Evolutionary conservation across 1,140 invertebrate species (phyloP), one percentile per base, ranked within the genome.

Genomic region (Mactra quadrangularis): DNA sequence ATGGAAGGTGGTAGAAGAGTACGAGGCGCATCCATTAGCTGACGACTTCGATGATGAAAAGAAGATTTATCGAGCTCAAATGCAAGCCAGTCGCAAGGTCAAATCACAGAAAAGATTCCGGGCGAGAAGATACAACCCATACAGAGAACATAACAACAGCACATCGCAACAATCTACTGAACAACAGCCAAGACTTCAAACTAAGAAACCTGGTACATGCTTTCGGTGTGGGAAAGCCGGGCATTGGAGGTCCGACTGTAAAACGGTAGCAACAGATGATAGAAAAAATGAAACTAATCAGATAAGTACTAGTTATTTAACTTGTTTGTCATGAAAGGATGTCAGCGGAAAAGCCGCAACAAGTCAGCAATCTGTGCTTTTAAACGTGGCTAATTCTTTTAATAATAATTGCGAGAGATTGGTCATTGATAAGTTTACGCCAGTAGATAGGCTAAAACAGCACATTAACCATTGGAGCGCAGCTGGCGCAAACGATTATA

Each of bases 21-120:
- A n/a, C n/a, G n/a, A n/a, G n/a, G n/a, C n/a, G n/a, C n/a, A n/a
- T n/a, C n/a, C n/a, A n/a, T n/a, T n/a, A n/a, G n/a, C n/a, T n/a
- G n/a, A n/a, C 27, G 38, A 71, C 33, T 71, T 45, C 29, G 66
- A 71, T 22, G 66, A 71, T 27, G 66, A 71, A 31, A 71, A 50
- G n/a, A 71, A 71, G 47, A 71, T 71, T 52, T 71, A 52, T 25
- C 47, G 29, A 52, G 66, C 66, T 27, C 66, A 71, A n/a, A 31
- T 52, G 13, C 27, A 71, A 22, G 41, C 66, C 47, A 31, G 52
- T 22, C 41, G 41, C 3, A 71, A 71, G 25, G 27, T 71, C 19
- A 3, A 33, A 29, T 25, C 7, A 19, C 15, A 71, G 47, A 3
- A 31, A 52, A n/a, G 47, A 11, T 19, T 25, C 13, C 17, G 62